Conservation (phyloP, 2,888 invertebrate genomes). For the Noctua comes region DNA sequence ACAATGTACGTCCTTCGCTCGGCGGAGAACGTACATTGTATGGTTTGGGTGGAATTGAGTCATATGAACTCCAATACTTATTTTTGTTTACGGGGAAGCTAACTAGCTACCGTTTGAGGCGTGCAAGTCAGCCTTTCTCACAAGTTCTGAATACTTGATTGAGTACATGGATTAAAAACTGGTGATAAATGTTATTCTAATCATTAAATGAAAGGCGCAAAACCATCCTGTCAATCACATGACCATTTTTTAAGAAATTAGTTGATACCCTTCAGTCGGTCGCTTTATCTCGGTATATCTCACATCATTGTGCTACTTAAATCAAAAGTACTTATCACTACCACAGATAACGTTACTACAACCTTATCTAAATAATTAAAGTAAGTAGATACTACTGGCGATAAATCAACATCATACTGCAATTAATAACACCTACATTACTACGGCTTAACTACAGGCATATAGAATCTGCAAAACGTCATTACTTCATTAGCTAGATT, state of each 20-base stretch:
- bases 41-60: not conserved
- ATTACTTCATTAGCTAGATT: constrained; percentile 32
- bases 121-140: not conserved
- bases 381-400: constrained; percentile 56
- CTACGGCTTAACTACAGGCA: constrained; percentile 55
- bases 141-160: not conserved
- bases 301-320: constrained; percentile 33
- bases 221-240: not conserved
- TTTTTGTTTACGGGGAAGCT: not conserved
- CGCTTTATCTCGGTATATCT: constrained; percentile 13
- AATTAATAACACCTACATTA: constrained; percentile 43
- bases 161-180: not conserved
- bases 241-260: not conserved
- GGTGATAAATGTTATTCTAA: not conserved
- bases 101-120: not conserved
- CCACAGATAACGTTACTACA: constrained; percentile 57
- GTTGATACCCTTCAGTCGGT: not conserved
- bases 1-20: not conserved
- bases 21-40: not conserved
- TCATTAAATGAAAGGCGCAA: not conserved
- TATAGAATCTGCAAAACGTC: constrained; percentile 33
- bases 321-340: constrained; percentile 46
- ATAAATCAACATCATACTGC: constrained; percentile 44
- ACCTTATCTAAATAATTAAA: constrained; percentile 54
- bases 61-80: not conserved